phyloP scores from a whole-genome alignment of 2,888 invertebrate genomes.

The Harpalus rufipes region DNA sequence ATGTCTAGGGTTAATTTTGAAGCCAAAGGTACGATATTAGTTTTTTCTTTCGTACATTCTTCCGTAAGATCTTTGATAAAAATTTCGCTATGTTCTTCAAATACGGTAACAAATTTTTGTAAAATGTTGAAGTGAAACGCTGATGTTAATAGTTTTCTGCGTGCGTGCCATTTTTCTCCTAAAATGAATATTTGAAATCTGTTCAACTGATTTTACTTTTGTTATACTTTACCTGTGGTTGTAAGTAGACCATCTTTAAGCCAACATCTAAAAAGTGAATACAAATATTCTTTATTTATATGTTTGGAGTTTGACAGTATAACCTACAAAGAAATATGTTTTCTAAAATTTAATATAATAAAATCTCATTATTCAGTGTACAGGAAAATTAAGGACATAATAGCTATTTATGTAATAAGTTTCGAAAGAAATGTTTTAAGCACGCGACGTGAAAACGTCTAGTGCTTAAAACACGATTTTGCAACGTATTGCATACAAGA shows the following conservation, averaged over 20 bases:
- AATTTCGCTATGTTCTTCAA: conserved; percentile 49
- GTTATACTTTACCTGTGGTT: conserved; percentile 17
- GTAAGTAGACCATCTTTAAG: conserved; percentile 33
- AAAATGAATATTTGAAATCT: conserved; percentile 1
- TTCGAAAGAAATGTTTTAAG: too few relatives aligned
- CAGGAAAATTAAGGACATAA: too few relatives aligned
- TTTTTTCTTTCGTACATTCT: conserved; percentile 61
- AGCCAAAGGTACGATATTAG: conserved; percentile 48
- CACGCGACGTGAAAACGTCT: too few relatives aligned
- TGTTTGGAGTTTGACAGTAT: conserved; percentile 47
- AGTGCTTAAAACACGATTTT: too few relatives aligned
- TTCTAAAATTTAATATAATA: too few relatives aligned
- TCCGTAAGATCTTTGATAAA: conserved; percentile 41
- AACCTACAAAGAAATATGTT: conserved; percentile 34
- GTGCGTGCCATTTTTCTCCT: conserved; percentile 53
- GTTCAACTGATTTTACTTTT: too few relatives aligned
- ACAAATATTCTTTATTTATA: conserved; percentile 43
- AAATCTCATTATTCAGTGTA: too few relatives aligned
- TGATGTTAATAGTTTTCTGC: conserved; percentile 59
- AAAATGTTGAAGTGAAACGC: conserved; percentile 63
- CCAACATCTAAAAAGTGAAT: conserved; percentile 41
- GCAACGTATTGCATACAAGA: too few relatives aligned
- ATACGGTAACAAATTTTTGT: conserved; percentile 29
- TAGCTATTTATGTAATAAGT: too few relatives aligned
- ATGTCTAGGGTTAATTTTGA: conserved; percentile 49